Conservation (phyloP, 2,888 invertebrate genomes). For the Harpagoxenus sublaevis region DNA sequence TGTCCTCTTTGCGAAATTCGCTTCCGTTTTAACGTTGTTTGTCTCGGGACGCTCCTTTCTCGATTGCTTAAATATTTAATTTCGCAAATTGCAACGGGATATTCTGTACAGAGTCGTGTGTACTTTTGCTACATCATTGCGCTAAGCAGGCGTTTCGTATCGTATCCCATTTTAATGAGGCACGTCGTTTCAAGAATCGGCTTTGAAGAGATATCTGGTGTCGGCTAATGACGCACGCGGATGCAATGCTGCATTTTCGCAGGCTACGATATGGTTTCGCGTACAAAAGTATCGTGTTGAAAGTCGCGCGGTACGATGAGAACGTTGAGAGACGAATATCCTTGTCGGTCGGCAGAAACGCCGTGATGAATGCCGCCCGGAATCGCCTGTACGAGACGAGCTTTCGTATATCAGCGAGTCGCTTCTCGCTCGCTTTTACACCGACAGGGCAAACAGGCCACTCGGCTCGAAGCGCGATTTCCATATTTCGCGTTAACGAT, state of each 20-base stretch:
- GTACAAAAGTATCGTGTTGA: constrained; percentile 75
- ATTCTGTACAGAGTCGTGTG: neutral
- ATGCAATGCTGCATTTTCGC: constrained; percentile 38
- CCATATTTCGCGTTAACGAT: constrained; percentile 53
- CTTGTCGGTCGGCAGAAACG: constrained; percentile 61
- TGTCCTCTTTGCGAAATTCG: neutral
- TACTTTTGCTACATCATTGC: constrained; percentile 31
- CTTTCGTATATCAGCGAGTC: constrained; percentile 43
- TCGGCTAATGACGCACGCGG: constrained; percentile 57
- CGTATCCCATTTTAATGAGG: constrained; percentile 56
- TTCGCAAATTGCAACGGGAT: constrained; percentile 52
- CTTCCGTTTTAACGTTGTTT: constrained; percentile 7
- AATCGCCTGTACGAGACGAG: constrained; percentile 28
- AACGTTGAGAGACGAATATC: constrained; percentile 78
- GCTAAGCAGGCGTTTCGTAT: constrained; percentile 29
- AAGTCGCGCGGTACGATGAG: constrained; percentile 72
- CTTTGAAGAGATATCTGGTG: constrained; percentile 73
- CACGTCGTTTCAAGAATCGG: constrained; percentile 38
- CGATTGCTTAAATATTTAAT: constrained; percentile 52
- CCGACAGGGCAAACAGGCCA: constrained; percentile 39
- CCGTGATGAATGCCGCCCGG: constrained; percentile 39
- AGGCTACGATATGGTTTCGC: constrained; percentile 14
- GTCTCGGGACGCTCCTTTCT: constrained; percentile 15
- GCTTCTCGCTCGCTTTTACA: constrained; percentile 55
- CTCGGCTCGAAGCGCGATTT: constrained; percentile 27